Evolutionary conservation across 1,140 invertebrate genomes (phyloP), one percentile per base, ranked within the genome.

Genomic region (Drosophila rhopaloa): DNA sequence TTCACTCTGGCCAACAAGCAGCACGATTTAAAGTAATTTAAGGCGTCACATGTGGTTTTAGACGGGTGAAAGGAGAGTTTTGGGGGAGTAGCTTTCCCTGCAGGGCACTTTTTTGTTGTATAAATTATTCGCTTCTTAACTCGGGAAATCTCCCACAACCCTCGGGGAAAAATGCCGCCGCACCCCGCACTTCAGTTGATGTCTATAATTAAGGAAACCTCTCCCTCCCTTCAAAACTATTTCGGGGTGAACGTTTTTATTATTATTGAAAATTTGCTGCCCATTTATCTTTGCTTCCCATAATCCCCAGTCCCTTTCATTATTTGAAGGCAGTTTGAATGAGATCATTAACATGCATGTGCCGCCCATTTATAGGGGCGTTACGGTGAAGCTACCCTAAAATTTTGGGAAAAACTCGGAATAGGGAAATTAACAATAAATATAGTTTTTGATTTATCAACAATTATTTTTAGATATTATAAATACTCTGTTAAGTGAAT

Each of bases 41-140:
- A 77, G 50, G 61, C 71, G 55, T 76, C 73, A 57, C 62, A 77
- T 77, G 75, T 76, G 75, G 62, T 43, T 68, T 32, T 14, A 38
- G 14, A n/a, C 14, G 32, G 59, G 61, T 38, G 27, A 2, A n/a
- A 13, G 1, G 43, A 19, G 56, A 19, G 32, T n/a, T 50, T 24
- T 6, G 13, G 14, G 16, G 14, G 35, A 7, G 41, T 10, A 54
- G 62, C 67, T 70, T 55, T 47, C 24, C 48, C 43, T 11, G 0
- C 35, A 9, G 43, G 8, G 10, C 29, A 40, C 38, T 37, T 53
- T 44, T 37, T 53, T 44, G 38, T 29, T 50, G 74, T 50, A 77
- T 77, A 77, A 77, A 78, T 78, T 77, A 77, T 77, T 66, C 54
- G 72, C 60, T 57, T 71, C 51, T 71, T 71, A 51, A 41, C 65